Evolutionary conservation across 2,797 vertebrate species (phyloP).

Genomic region (Platyrinchus mystaceus): DNA sequence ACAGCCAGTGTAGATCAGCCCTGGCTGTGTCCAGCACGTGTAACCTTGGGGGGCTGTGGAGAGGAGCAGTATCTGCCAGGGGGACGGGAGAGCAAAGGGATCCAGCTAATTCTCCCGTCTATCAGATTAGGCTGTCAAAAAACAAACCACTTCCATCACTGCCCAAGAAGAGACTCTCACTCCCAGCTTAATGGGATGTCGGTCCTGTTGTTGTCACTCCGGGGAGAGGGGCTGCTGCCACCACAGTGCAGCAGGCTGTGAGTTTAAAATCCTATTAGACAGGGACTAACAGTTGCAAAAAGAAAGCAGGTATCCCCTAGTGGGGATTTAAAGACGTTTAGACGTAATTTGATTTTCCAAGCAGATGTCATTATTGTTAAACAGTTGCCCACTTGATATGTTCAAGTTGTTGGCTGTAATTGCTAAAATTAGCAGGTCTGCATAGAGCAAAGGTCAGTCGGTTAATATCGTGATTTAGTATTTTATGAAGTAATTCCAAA

Average conservation of each 20-base stretch:
- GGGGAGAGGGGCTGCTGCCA: slow-evolving; percentile 54
- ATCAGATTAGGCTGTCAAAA: slow-evolving; percentile 68
- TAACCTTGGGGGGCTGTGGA: not conserved
- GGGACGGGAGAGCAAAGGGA: not conserved
- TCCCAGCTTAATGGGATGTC: slow-evolving; percentile 56
- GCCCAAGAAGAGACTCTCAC: slow-evolving; percentile 23
- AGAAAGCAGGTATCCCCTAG: slow-evolving; percentile 76
- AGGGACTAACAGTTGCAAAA: slow-evolving; percentile 68
- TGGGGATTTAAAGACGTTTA: slow-evolving; percentile 76
- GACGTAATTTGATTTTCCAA: slow-evolving; percentile 86
- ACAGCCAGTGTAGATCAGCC: not conserved
- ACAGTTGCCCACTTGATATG: slow-evolving; percentile 87
- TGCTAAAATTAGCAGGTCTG: slow-evolving; percentile 88
- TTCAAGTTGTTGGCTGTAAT: slow-evolving; percentile 87
- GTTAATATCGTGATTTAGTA: slow-evolving; percentile 74
- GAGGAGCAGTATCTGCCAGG: not conserved
- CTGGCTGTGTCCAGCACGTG: not conserved
- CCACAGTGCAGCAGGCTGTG: slow-evolving; percentile 57
- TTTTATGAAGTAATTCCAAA: slow-evolving; percentile 78
- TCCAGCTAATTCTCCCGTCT: slow-evolving; percentile 40
- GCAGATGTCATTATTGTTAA: slow-evolving; percentile 88
- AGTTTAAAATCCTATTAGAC: slow-evolving; percentile 77
- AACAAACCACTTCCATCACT: slow-evolving; percentile 65
- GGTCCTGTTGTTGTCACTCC: slow-evolving; percentile 55
- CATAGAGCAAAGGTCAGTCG: slow-evolving; percentile 82